A percentile compares a stretch with the other conserved stretches of the same genome.
Conservation (phyloP, 2,888 invertebrate genomes). For the Chymomyza amoena region DNA sequence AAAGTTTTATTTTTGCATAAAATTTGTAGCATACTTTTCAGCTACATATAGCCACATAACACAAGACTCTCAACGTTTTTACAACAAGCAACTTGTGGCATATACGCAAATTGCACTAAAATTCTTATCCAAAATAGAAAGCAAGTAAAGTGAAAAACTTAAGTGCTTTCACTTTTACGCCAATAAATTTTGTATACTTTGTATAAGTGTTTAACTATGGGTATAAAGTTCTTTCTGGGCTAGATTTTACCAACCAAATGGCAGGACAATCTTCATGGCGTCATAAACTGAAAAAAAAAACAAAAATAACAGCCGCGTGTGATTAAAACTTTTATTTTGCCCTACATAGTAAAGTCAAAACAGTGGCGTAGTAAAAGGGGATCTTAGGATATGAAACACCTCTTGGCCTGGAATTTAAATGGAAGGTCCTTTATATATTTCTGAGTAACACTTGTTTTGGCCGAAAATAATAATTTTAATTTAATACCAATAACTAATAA, state of each 20-base stretch:
- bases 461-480: too few relatives aligned
- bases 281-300: constrained; percentile 40
- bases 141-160: constrained; percentile 1
- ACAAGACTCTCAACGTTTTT: background rate
- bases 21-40: constrained; percentile 1
- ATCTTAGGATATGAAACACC: too few relatives aligned
- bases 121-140: background rate
- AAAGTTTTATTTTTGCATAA: background rate
- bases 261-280: constrained; percentile 58
- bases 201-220: constrained; percentile 17
- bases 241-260: constrained; percentile 5
- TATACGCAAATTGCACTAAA: background rate
- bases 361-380: too few relatives aligned
- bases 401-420: too few relatives aligned
- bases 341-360: constrained; percentile 27
- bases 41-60: background rate
- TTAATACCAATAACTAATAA: too few relatives aligned
- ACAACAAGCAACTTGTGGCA: background rate
- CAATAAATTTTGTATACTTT: constrained; percentile 8
- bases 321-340: constrained; percentile 61
- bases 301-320: constrained; percentile 32
- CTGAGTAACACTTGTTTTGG: too few relatives aligned
- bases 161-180: constrained; percentile 29
- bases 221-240: constrained; percentile 30
- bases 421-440: too few relatives aligned